A percentile compares a stretch with the other conserved stretches of the same genome.
These are phyloP conservation scores for Cepphus grylle DNA, from an alignment of 2,113 vertebrate species.

Conservation along the genomic window DNA sequence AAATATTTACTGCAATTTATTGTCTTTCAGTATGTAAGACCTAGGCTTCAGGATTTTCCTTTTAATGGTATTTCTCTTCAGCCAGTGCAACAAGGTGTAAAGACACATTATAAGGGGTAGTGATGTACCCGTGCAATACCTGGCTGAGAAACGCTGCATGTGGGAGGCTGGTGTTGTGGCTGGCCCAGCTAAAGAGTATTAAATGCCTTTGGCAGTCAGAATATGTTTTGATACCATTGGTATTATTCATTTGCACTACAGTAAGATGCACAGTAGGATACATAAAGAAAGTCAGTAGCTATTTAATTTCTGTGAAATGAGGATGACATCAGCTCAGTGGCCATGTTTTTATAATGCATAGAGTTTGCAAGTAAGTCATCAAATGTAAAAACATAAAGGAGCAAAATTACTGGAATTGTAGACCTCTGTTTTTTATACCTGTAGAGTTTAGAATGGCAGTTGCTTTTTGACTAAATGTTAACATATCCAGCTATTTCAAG, in stretches of 20 bases:
- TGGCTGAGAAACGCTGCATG: neutral
- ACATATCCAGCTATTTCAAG: neutral
- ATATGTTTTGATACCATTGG: neutral
- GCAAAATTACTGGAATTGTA: neutral
- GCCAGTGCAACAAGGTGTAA: neutral
- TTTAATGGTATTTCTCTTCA: constrained; percentile 9
- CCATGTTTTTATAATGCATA: neutral
- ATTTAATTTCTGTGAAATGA: neutral
- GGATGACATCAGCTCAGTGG: neutral
- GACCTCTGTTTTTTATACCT: neutral
- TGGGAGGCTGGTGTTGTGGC: neutral
- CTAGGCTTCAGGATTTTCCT: neutral
- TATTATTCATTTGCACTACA: neutral
- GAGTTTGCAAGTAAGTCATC: neutral
- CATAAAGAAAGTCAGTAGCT: neutral
- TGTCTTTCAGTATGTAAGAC: neutral
- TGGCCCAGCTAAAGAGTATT: neutral
- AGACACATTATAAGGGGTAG: neutral
- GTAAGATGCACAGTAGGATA: neutral
- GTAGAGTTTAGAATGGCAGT: neutral
- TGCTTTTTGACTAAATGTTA: neutral
- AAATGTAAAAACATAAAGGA: neutral
- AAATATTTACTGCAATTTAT: neutral
- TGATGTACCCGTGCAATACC: neutral
- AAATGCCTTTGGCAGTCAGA: neutral